A percentile compares a stretch with the other conserved stretches of the same genome.
phyloP scores from a whole-genome alignment of 30 jellyfish, hydroid and myxozoan species.

The Cassiopea andromeda region DNA sequence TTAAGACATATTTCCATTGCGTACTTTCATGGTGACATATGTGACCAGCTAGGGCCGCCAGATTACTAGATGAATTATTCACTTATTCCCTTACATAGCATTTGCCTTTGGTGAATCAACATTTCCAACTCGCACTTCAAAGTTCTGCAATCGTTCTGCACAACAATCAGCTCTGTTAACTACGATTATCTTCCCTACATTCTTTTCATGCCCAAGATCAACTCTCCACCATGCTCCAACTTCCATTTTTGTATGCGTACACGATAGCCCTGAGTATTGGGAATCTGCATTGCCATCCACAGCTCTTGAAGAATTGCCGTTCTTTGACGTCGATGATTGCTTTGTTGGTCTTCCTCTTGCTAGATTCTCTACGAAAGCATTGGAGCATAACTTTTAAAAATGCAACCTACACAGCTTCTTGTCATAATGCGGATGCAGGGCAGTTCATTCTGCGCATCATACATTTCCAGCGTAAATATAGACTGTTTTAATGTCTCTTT shows the following conservation, averaged over 20 bases:
- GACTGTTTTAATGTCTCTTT: neutral
- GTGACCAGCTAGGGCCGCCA: no score
- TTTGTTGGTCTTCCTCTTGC: conserved; percentile 76
- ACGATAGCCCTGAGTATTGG: conserved; percentile 12
- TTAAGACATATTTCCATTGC: no score
- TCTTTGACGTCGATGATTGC: conserved; percentile 43
- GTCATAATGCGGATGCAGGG: no score
- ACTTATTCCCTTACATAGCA: conserved; percentile 27
- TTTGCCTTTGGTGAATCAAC: conserved; percentile 44
- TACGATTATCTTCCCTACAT: conserved; percentile 36
- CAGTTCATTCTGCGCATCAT: no score
- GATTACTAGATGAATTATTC: no score
- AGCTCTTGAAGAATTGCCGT: conserved; percentile 42
- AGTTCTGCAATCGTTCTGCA: conserved; percentile 36
- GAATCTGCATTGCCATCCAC: conserved; percentile 57
- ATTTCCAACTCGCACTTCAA: conserved; percentile 65
- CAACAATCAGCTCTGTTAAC: conserved; percentile 67
- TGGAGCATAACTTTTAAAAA: neutral
- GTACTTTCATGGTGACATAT: no score
- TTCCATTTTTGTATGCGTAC: conserved; percentile 54
- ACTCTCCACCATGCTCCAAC: conserved; percentile 76
- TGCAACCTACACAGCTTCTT: neutral
- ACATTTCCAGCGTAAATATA: no score
- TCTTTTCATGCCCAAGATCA: conserved; percentile 23
- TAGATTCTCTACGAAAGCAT: conserved; percentile 18